Evolutionary conservation across 2,888 invertebrate species (phyloP), one percentile per base, ranked within the genome.

Genomic region (Imbricaverruca yamaguchii): DNA sequence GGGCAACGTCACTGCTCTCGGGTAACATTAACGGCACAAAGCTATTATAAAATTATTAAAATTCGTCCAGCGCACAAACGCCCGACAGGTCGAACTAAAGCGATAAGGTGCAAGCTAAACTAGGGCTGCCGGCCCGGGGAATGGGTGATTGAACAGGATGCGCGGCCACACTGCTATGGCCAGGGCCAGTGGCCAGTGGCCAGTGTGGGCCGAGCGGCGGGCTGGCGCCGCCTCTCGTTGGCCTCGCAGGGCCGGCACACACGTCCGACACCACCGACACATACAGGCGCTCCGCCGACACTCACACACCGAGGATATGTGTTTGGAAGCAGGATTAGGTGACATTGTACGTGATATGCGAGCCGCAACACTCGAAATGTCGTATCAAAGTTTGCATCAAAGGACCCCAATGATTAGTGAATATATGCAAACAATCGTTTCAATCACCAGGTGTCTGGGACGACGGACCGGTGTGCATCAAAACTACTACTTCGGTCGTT

Each of bases 301-400:
- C 59, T 59, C 2, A 59, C 59, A 59, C 23, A 65, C 2, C n/a
- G 65, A 65, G 69, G 74, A 74, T 74, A 74, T 74, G 74, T 74
- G 74, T 21, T 74, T 74, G 74, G 74, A 74, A 74, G 74, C 74
- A 74, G 55, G 74, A 8, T 74, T 74, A 55, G 74, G 25, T 69
- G 74, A 13, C 15, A 74, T 74, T 74, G 74, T 74, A 74, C 74
- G 55, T 74, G 74, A 74, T 74, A 74, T 74, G 74, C 74, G 53
- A 18, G 15, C 59, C 23, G n/a, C 11, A 10, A 74, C 74, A 6
- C 7, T 13, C 21, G 0, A 74, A 55, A 15, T 12, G 21, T 74
- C 74, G 74, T 74, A 74, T 74, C 74, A 74, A 74, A 55, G 74
- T 74, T 74, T 74, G 74, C 74, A 53, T 55, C 53, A 39, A 55